Conservation (phyloP, 1,140 invertebrate genomes). For the Drosophila pseudoananassae region DNA sequence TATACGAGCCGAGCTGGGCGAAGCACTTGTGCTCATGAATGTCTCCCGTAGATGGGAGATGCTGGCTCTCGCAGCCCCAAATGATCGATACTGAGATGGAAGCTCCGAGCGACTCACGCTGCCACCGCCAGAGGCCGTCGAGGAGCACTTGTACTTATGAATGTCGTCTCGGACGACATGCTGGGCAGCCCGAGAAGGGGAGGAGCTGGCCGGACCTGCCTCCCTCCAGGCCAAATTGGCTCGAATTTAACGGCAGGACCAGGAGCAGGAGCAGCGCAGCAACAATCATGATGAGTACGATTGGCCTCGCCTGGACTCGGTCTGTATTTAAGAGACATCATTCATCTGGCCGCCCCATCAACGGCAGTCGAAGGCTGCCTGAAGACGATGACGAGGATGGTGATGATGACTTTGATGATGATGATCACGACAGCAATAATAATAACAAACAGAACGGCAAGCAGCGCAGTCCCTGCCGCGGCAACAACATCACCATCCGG, state of each 20-base stretch:
- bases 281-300: slow-evolving; percentile 48
- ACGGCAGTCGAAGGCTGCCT: slow-evolving; percentile 61
- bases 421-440: slow-evolving; percentile 72
- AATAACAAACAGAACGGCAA: slow-evolving; percentile 62
- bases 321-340: slow-evolving; percentile 82
- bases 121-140: slow-evolving; percentile 16
- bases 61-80: neutral
- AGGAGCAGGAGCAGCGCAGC: slow-evolving; percentile 30
- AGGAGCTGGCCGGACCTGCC: slow-evolving; percentile 68
- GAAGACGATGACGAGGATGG: slow-evolving; percentile 33
- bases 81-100: slow-evolving; percentile 4
- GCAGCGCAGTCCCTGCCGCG: neutral
- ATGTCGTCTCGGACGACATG: slow-evolving; percentile 64
- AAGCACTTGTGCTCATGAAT: slow-evolving; percentile 72
- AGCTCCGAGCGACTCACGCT: slow-evolving; percentile 22
- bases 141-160: slow-evolving; percentile 56
- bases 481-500: too few species aligned
- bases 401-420: slow-evolving; percentile 51
- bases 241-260: slow-evolving; percentile 72
- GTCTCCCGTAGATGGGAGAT: slow-evolving; percentile 29
- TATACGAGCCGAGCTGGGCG: slow-evolving; percentile 43
- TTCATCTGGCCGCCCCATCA: slow-evolving; percentile 79
- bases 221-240: slow-evolving; percentile 70
- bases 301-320: slow-evolving; percentile 66
- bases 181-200: slow-evolving; percentile 53